phyloP scores from a whole-genome alignment of 2,888 invertebrate genomes.

The Elmis aenea region DNA sequence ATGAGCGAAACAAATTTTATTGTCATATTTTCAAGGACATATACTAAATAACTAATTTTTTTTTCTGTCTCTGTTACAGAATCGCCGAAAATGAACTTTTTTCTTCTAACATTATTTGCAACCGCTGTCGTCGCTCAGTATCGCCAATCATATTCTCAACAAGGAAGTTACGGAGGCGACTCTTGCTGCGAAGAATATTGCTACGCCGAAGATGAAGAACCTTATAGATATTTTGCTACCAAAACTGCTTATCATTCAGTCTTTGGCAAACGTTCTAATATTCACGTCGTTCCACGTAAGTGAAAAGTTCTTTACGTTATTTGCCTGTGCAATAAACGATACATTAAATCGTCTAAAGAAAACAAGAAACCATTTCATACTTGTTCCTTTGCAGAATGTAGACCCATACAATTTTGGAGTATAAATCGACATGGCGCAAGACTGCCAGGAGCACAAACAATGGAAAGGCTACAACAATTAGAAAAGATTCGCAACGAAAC shows the following conservation, averaged over 20 bases:
- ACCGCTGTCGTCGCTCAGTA: not conserved
- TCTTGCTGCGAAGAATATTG: constrained; percentile 56
- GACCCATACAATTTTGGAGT: constrained; percentile 68
- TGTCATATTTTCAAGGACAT: too few species aligned
- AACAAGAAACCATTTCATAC: too few species aligned
- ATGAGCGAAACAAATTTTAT: too few species aligned
- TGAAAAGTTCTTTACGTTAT: constrained; percentile 14
- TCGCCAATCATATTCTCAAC: not conserved
- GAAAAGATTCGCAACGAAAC: constrained; percentile 58
- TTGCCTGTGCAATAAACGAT: not conserved
- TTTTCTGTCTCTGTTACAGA: too few species aligned
- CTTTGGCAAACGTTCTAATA: constrained; percentile 54
- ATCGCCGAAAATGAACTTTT: too few species aligned
- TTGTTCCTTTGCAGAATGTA: constrained; percentile 56
- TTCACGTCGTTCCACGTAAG: constrained; percentile 64
- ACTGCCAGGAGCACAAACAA: constrained; percentile 55
- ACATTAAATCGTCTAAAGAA: not conserved
- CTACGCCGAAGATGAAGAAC: constrained; percentile 56
- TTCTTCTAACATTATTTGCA: too few species aligned
- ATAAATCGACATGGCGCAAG: constrained; percentile 65
- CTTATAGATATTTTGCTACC: constrained; percentile 64
- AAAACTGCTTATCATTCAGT: constrained; percentile 75
- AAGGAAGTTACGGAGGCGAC: constrained; percentile 19
- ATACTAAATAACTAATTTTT: too few species aligned
- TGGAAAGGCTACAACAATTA: constrained; percentile 53